Base-by-base conservation (phyloP, 2,797 vertebrate genomes). In the Arrhamphus sclerolepis region DNA sequence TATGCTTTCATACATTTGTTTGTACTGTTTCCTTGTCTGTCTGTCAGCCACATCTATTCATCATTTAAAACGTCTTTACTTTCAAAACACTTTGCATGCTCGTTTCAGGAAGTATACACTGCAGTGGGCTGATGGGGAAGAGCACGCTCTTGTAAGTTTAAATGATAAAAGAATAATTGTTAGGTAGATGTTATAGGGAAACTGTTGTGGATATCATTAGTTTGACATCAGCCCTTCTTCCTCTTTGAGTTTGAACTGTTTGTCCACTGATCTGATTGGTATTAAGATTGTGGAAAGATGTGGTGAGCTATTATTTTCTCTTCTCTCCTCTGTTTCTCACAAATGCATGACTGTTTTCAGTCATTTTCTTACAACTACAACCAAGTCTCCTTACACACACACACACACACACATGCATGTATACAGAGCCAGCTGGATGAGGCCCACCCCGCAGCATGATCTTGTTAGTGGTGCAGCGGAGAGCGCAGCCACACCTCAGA, bases 391-490 rank as follows among this genome's bases (percentile, higher is more conserved):
- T 79, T 74, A 68, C 72, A 71, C 78, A 71, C 70, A 75, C 62
- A 62, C 21, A 56, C 64, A 58, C 56, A 47, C 22, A 56, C 46
- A 66, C 66, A 63, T n/a, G n/a, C n/a, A n/a, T n/a, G n/a, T n/a
- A n/a, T 62, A 72, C 55, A 75, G 75, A 82, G 68, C 83, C 84
- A 87, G 85, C 82, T 87, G 78, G 82, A 77, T 39, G 78, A 79
- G 80, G 82, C 83, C 85, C 87, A 87, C 74, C 82, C 85, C 59
- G 68, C 89, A 91, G 87, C 90, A 88, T 91, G 90, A 88, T 91
- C 84, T 89, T 83, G 87, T 92, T 91, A 92, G 86, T 41, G 42
- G 75, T 75, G 86, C 28, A 65, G 77, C 59, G 60, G 59, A 84
- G 80, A 89, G 81, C 1, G 17, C 67, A 53, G 81, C 88, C 89